A percentile compares a stretch with the other conserved stretches of the same genome.
These are phyloP conservation scores for Nothocercus julius DNA, from an alignment of 2,113 vertebrate species.

Conservation along the genomic window DNA sequence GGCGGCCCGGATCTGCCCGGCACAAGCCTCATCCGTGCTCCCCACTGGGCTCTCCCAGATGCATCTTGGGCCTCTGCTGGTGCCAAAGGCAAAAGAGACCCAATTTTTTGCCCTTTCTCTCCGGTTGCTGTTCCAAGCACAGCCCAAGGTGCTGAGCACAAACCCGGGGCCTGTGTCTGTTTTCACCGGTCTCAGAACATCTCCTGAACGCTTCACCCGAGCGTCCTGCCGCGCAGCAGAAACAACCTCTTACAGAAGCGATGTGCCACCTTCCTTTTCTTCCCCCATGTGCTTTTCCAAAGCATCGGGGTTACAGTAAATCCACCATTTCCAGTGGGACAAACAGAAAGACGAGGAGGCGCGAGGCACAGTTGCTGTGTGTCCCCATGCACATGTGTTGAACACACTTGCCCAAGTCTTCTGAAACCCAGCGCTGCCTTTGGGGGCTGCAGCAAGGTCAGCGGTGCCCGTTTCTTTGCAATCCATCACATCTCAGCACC, in stretches of 20 bases:
- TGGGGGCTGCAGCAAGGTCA: neutral
- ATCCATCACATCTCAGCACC: conserved; percentile 14
- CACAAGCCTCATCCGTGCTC: accelerated
- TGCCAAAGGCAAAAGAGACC: neutral
- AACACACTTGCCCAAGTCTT: neutral
- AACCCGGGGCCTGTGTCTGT: neutral
- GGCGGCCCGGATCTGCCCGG: neutral
- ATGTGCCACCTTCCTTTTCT: neutral
- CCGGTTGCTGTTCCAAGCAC: neutral
- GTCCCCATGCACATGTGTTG: no score
- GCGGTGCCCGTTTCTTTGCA: neutral
- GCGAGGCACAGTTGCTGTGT: no score
- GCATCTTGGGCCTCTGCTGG: neutral
- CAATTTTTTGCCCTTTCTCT: neutral
- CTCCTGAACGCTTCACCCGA: neutral
- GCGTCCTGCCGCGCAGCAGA: neutral
- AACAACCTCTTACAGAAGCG: neutral
- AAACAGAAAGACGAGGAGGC: neutral
- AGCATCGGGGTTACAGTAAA: neutral
- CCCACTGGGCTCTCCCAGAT: neutral
- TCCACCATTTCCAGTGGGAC: neutral
- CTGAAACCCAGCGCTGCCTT: neutral
- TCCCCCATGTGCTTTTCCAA: neutral
- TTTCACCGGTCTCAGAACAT: neutral
- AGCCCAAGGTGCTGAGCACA: neutral